These are phyloP conservation scores for Caerostris extrusa DNA, from an alignment of 1,140 invertebrate genomes.

Conservation along the genomic window DNA sequence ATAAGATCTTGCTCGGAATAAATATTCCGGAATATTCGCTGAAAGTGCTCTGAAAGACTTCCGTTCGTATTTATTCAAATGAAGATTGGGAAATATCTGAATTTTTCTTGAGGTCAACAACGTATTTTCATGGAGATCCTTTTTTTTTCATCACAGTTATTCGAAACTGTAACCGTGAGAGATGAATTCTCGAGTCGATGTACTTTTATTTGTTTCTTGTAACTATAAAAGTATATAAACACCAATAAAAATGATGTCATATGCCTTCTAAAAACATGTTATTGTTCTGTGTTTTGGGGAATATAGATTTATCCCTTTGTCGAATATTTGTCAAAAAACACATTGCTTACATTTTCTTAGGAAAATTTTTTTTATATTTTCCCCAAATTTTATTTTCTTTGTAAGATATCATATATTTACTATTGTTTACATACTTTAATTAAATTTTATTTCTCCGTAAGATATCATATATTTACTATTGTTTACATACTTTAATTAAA, in stretches of 20 bases:
- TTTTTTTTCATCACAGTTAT: not conserved
- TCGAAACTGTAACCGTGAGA: not conserved
- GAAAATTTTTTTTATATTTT: too few relatives aligned
- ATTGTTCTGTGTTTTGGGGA: not conserved
- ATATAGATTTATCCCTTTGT: not conserved
- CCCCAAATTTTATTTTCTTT: too few relatives aligned
- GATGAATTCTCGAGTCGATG: not conserved
- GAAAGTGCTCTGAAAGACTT: conserved; percentile 33
- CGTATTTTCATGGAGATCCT: not conserved
- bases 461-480: too few relatives aligned
- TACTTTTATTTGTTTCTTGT: not conserved
- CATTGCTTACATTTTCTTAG: too few relatives aligned
- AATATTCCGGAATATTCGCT: conserved; percentile 3
- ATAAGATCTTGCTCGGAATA: not conserved
- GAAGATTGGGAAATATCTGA: conserved; percentile 19
- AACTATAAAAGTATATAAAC: conserved; percentile 21
- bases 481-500: too few relatives aligned
- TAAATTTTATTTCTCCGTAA: too few relatives aligned
- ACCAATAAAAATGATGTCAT: not conserved
- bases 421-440: too few relatives aligned
- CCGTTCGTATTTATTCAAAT: conserved; percentile 67
- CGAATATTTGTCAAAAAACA: not conserved
- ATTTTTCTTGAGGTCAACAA: conserved; percentile 24
- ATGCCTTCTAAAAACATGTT: not conserved
- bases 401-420: too few relatives aligned